Conservation (phyloP, 2,888 invertebrate species). For the Idaea dimidiata region DNA sequence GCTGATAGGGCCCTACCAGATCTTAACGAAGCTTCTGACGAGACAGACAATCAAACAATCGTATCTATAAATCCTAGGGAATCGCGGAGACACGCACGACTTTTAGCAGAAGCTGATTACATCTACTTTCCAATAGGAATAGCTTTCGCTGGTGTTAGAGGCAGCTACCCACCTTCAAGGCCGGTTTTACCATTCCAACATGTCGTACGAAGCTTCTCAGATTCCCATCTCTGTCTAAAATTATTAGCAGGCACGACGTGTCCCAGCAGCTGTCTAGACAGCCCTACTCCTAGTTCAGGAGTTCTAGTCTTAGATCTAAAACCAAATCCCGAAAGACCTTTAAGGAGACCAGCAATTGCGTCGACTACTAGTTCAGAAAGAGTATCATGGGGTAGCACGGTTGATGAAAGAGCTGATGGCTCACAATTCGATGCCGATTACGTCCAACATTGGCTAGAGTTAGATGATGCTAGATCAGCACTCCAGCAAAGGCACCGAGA, state of each 20-base stretch:
- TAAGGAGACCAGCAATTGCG: slow-evolving; percentile 80
- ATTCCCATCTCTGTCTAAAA: slow-evolving; percentile 87
- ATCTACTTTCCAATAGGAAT: slow-evolving; percentile 86
- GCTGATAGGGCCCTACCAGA: slow-evolving; percentile 83
- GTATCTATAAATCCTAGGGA: slow-evolving; percentile 74
- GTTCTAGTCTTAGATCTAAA: slow-evolving; percentile 82
- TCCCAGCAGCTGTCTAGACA: slow-evolving; percentile 75
- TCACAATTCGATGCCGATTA: slow-evolving; percentile 86
- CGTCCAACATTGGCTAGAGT: slow-evolving; percentile 87
- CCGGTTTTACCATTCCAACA: slow-evolving; percentile 86
- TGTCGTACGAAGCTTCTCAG: slow-evolving; percentile 87
- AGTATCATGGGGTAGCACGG: slow-evolving; percentile 81
- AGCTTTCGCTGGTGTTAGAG: slow-evolving; percentile 83
- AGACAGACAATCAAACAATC: slow-evolving; percentile 83
- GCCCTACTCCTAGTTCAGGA: slow-evolving; percentile 83
- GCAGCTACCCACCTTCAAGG: slow-evolving; percentile 87
- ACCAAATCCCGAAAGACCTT: slow-evolving; percentile 78
- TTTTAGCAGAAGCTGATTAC: slow-evolving; percentile 83
- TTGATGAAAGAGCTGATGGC: slow-evolving; percentile 80
- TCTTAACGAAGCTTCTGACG: slow-evolving; percentile 87
- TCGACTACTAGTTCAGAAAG: slow-evolving; percentile 73
- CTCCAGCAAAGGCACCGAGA: slow-evolving; percentile 85
- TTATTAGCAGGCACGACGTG: slow-evolving; percentile 82
- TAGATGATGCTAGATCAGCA: slow-evolving; percentile 86
- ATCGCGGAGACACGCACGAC: slow-evolving; percentile 78